Percentiles rank a stretch among this genome's conserved stretches.
Conservation (phyloP, 2,888 invertebrate genomes). For the Tromatobia lineatoria region DNA sequence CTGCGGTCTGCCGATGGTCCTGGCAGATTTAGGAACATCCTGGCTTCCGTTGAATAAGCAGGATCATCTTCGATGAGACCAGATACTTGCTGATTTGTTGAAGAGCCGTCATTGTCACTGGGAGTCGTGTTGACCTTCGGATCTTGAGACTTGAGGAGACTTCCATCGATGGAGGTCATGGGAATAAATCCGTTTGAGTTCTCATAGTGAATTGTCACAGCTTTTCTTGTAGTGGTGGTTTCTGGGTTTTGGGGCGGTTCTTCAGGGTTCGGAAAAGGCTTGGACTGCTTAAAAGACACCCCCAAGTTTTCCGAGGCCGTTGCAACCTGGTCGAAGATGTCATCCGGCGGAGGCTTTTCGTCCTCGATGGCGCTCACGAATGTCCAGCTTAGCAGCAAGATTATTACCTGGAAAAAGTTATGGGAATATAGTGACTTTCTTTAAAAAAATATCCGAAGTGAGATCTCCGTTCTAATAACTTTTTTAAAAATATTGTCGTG, state of each 20-base stretch:
- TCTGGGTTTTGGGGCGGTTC: constrained; percentile 36
- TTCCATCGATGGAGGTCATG: constrained; percentile 63
- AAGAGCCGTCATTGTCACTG: background rate
- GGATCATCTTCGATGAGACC: constrained; percentile 74
- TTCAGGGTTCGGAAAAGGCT: background rate
- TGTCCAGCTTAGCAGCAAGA: constrained; percentile 79
- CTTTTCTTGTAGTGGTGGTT: constrained; percentile 45
- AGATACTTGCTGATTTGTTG: background rate
- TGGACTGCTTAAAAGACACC: constrained; percentile 45
- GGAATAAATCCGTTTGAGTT: constrained; percentile 82
- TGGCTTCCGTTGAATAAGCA: constrained; percentile 78
- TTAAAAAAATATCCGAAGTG: background rate
- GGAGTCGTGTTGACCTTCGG: constrained; percentile 11
- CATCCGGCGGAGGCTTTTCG: constrained; percentile 70
- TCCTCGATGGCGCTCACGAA: constrained; percentile 71
- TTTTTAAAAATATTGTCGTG: background rate
- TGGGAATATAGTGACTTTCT: background rate
- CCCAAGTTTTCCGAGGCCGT: constrained; percentile 76
- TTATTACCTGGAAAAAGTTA: constrained; percentile 76
- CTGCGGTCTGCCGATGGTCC: constrained; percentile 75
- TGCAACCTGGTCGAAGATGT: constrained; percentile 79
- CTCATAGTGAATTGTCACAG: constrained; percentile 76
- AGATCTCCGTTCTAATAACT: background rate
- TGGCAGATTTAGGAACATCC: constrained; percentile 77
- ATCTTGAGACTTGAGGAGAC: background rate